Evolutionary conservation across 2,113 vertebrate genomes (phyloP).

Genomic region (Morone saxatilis): DNA sequence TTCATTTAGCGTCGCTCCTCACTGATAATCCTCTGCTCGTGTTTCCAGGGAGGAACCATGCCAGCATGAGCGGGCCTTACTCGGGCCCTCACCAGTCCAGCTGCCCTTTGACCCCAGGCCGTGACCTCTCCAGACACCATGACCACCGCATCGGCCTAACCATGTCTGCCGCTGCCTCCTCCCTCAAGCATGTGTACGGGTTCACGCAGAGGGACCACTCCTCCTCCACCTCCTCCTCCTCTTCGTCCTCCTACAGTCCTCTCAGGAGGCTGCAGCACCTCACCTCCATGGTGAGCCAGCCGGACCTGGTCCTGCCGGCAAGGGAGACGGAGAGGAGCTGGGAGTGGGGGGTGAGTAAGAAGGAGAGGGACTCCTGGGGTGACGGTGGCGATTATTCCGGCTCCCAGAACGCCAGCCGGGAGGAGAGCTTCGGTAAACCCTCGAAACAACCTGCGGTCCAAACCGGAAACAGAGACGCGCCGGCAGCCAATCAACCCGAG

Average conservation of each 20-base stretch:
- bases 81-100: constrained; percentile 84
- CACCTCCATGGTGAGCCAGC: constrained; percentile 91
- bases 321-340: constrained; percentile 61
- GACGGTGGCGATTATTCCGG: constrained; percentile 52
- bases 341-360: constrained; percentile 53
- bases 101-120: constrained; percentile 84
- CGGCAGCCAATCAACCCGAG: constrained; percentile 37
- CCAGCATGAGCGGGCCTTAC: constrained; percentile 90
- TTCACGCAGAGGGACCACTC: constrained; percentile 83
- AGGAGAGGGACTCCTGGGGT: constrained; percentile 49
- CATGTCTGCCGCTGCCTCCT: constrained; percentile 82
- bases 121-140: constrained; percentile 84
- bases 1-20: too few species aligned
- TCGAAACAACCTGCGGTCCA: constrained; percentile 35
- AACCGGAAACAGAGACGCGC: constrained; percentile 14
- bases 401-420: constrained; percentile 25
- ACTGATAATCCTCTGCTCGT: constrained; percentile 25
- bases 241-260: constrained; percentile 86
- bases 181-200: constrained; percentile 81
- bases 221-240: constrained; percentile 53
- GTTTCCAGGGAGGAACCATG: constrained; percentile 72
- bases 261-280: constrained; percentile 90
- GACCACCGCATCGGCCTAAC: constrained; percentile 78
- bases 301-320: constrained; percentile 68
- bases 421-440: constrained; percentile 31